Base-by-base conservation (phyloP, 2,888 invertebrate species). In the Colostygia pectinataria region DNA sequence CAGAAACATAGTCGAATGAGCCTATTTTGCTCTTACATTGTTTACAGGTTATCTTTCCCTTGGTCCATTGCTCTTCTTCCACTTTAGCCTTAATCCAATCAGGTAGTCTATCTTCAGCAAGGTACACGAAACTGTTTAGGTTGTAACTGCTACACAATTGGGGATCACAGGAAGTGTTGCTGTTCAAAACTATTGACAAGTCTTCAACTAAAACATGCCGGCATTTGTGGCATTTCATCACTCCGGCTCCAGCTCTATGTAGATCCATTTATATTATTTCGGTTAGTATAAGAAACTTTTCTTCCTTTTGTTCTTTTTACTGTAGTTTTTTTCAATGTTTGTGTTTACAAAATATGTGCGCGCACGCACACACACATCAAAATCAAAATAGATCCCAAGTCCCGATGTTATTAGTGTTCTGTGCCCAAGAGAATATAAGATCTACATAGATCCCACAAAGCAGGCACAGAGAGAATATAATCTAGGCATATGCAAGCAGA, bases 1-100 rank as follows among this genome's bases (percentile, higher is more conserved):
- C 93, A 1, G 92, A 91, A 15, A 93, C 79, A 77, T 92, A 94
- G 77, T 94, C 93, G 73, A 94, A 94, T 3, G 92, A 91, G 5
- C 94, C 94, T 20, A 94, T 83, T 77, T 92, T 89, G 25, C 85
- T 84, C 31, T 90, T 81, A 75, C 94, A 94, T 53, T 90, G 81
- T 47, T 82, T 88, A 76, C 94, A 94, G 53, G 91, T 87, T 20
- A 94, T 68, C 80, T 93, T 93, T n/a, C 94, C 94, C 73, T 92
- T 93, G 0, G 91, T 91, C 94, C 94, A 94, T 38, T 91, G 79
- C 55, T 92, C 91, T 46, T 82, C 76, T 67, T 92, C 91, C 28
- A 94, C 73, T 67, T 79, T 84, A 18, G 59, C 44, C 50, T 71
- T 82, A 44, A 93, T 90, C 93, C 93, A 94, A 9, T 68, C 57